Conservation (phyloP, 2,113 vertebrate genomes). For the Trogon surrucura region DNA sequence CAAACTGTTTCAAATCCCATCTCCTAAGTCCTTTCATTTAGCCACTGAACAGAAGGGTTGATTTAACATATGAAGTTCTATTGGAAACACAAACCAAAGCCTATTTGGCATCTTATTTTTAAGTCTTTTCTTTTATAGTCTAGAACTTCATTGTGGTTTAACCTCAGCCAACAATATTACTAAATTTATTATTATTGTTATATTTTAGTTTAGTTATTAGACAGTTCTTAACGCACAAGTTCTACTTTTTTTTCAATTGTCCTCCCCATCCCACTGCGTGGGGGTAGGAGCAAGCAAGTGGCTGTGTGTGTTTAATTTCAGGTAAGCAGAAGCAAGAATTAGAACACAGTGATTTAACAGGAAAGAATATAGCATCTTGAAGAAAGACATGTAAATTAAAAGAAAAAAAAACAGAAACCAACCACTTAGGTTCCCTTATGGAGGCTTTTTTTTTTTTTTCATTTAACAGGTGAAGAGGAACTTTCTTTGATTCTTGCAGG, state of each 20-base stretch:
- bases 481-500: background rate
- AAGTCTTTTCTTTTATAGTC: background rate
- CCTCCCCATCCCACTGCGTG: no score
- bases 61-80: background rate
- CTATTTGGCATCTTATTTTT: background rate
- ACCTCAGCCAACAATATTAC: no score
- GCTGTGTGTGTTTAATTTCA: background rate
- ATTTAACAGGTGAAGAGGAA: background rate
- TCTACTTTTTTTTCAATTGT: no score
- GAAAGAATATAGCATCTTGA: background rate
- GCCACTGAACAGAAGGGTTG: background rate
- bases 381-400: background rate
- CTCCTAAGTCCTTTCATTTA: background rate
- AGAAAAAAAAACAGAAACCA: background rate
- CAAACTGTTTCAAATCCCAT: background rate
- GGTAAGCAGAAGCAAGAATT: background rate
- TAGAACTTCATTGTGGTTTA: background rate
- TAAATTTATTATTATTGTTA: no score
- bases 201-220: no score
- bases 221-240: no score
- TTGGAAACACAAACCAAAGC: fast-evolving
- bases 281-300: no score
- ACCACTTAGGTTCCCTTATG: background rate
- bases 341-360: background rate
- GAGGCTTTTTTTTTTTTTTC: background rate